Evolutionary conservation across 2,888 invertebrate species (phyloP).

Genomic region (Neria commutata): DNA sequence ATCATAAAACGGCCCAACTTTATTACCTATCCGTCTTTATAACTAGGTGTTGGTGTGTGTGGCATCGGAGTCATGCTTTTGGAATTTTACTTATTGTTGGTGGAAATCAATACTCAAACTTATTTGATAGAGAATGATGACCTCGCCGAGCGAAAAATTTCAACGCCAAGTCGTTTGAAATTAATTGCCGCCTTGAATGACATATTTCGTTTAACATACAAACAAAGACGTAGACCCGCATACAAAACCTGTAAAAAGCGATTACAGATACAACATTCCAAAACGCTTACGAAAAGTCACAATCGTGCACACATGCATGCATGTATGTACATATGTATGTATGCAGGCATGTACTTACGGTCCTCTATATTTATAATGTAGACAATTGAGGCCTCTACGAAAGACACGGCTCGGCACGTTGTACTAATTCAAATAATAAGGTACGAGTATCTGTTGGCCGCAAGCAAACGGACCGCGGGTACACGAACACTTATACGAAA

Average conservation of each 20-base stretch:
- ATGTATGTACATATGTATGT: neutral
- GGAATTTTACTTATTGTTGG: too few species aligned
- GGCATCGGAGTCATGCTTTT: too few species aligned
- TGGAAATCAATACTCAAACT: too few species aligned
- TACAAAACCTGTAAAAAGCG: constrained; percentile 18
- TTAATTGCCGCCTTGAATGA: constrained; percentile 43
- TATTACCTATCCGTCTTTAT: too few species aligned
- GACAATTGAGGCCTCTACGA: constrained; percentile 19
- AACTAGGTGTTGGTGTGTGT: too few species aligned
- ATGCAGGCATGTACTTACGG: constrained; percentile 15
- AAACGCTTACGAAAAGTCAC: constrained; percentile 33
- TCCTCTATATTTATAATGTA: constrained; percentile 11
- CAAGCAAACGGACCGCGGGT: neutral
- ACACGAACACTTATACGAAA: neutral
- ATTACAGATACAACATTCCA: constrained; percentile 30
- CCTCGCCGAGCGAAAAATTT: neutral
- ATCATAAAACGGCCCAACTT: too few species aligned
- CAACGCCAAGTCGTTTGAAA: constrained; percentile 9
- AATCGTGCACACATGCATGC: constrained; percentile 37
- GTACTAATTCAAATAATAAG: constrained; percentile 24
- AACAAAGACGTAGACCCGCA: neutral
- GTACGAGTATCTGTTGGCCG: neutral
- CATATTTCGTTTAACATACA: constrained; percentile 34
- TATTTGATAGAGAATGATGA: neutral
- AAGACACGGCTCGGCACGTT: constrained; percentile 14